These are phyloP conservation scores for Leptosomus discolor DNA, from an alignment of 2,113 vertebrate species.

Conservation along the genomic window DNA sequence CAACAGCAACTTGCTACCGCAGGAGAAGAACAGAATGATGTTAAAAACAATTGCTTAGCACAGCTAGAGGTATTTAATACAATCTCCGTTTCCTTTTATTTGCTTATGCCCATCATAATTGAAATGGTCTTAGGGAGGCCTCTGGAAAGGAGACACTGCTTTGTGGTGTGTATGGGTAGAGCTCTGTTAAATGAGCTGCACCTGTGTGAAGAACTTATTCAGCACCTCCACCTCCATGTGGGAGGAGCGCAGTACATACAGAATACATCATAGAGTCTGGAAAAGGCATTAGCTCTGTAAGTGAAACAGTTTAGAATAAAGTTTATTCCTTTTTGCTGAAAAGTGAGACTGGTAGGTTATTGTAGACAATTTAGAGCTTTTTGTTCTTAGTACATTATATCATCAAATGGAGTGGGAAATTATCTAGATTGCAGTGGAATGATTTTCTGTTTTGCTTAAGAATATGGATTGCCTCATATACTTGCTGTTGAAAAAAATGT, in stretches of 20 bases:
- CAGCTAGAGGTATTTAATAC: neutral
- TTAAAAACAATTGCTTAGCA: neutral
- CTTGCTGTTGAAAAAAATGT: neutral
- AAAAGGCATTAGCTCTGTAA: neutral
- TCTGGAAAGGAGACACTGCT: neutral
- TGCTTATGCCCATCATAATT: neutral
- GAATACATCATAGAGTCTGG: neutral
- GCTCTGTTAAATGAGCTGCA: neutral
- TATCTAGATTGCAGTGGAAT: constrained; percentile 8
- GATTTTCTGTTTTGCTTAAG: constrained; percentile 14
- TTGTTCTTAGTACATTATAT: constrained; percentile 18
- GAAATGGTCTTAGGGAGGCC: neutral
- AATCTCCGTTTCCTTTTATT: neutral
- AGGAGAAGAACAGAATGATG: neutral
- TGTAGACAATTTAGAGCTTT: constrained; percentile 33
- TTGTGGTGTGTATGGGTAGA: neutral
- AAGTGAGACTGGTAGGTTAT: neutral
- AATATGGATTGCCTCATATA: neutral
- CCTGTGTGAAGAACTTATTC: neutral
- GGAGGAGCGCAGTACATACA: neutral
- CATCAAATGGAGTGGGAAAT: constrained; percentile 15
- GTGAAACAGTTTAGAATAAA: neutral
- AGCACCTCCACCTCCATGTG: neutral
- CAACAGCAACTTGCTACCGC: neutral
- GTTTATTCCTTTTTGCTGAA: neutral